These are phyloP conservation scores for Dryococelus australis DNA, from an alignment of 2,888 invertebrate genomes.

Conservation along the genomic window DNA sequence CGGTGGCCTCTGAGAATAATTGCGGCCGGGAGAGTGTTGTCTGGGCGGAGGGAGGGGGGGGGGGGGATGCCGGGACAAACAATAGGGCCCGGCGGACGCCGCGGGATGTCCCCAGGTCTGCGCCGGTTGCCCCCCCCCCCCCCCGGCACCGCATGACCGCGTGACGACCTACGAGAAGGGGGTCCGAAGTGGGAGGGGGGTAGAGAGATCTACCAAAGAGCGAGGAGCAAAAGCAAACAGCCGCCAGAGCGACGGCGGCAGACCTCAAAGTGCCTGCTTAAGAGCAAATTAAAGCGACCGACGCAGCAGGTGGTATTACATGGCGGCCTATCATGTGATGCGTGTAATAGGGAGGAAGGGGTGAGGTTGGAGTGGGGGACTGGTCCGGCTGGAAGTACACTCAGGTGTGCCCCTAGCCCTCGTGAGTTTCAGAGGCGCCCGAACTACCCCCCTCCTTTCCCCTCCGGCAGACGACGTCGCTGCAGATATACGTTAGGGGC, in stretches of 20 bases:
- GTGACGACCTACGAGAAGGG: background rate
- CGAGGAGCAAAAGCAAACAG: conserved; percentile 22
- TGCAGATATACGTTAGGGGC: too few species aligned
- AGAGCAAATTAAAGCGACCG: conserved; percentile 38
- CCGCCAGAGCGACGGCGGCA: conserved; percentile 11
- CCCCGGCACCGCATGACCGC: too few species aligned
- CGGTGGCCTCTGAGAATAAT: background rate
- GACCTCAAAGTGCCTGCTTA: conserved; percentile 38
- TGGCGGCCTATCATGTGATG: conserved; percentile 21
- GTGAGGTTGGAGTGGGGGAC: background rate
- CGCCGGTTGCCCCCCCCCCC: too few species aligned
- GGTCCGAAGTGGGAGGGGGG: background rate
- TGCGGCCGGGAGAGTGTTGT: background rate
- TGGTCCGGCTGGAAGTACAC: background rate
- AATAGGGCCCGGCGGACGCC: background rate
- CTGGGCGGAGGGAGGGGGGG: background rate
- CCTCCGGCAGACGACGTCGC: too few species aligned
- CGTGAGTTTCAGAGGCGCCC: too few species aligned
- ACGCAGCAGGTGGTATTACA: conserved; percentile 35
- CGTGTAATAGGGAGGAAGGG: conserved; percentile 7
- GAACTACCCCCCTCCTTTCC: too few species aligned
- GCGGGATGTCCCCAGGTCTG: background rate
- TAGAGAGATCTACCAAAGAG: background rate
- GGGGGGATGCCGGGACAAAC: background rate
- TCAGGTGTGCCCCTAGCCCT: too few species aligned